These are phyloP conservation scores for Coreoperca whiteheadi DNA, from an alignment of 2,113 vertebrate genomes.

Conservation along the genomic window DNA sequence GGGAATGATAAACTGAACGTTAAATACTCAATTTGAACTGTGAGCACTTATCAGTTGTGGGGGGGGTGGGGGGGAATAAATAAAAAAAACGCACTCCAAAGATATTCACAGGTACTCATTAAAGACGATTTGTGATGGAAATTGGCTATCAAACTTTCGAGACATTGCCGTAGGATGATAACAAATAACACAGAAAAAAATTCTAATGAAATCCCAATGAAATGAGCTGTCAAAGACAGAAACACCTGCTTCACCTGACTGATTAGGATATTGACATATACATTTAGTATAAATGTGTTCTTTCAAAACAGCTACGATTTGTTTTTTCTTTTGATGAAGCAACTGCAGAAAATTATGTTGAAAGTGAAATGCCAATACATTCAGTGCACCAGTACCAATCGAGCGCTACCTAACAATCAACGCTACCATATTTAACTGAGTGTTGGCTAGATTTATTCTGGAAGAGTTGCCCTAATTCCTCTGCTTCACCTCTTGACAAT, in stretches of 20 bases:
- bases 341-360: not conserved
- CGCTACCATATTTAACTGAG: not conserved
- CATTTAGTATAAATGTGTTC: not conserved
- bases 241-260: not conserved
- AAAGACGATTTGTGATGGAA: not conserved
- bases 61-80: too few species aligned
- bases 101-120: not conserved
- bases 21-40: not conserved
- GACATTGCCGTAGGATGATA: not conserved
- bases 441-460: not conserved
- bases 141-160: not conserved
- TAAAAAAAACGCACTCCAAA: not conserved
- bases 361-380: not conserved
- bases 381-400: not conserved
- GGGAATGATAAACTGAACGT: not conserved
- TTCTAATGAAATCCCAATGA: too few species aligned
- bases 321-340: not conserved
- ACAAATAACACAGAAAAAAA: not conserved
- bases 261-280: not conserved
- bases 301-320: not conserved
- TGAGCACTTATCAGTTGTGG: not conserved
- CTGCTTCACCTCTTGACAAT: not conserved
- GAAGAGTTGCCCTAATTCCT: not conserved
- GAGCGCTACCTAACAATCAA: not conserved
- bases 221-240: constrained; percentile 7